Evolutionary conservation across 2,888 invertebrate species (phyloP), one percentile per base, ranked within the genome.

Genomic region (Falcaria lacertinaria): DNA sequence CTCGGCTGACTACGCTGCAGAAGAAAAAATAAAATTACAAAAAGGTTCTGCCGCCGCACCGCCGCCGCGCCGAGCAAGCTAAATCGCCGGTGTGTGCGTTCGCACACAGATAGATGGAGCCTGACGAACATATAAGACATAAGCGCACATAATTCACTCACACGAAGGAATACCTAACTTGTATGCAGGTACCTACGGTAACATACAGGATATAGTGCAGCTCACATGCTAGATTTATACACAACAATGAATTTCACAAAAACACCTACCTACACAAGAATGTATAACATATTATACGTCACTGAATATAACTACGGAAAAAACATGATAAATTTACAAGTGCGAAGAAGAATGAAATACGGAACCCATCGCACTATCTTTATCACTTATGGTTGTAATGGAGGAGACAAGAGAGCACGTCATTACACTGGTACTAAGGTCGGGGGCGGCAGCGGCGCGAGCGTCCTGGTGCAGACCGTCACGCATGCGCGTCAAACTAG

Each of bases 401-500:
- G 41, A 65, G 60, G 60, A 69, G 69, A 73, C 67, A 72, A 81
- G 77, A 78, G 66, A 80, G 78, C 83, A 87, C 86, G 81, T 82
- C 80, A 85, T 81, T 71, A 69, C 84, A 85, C 80, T 80, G 75
- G 69, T 72, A 61, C 65, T 74, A 74, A 78, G 80, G 82, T 83
- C 78, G 81, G 84, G 85, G 85, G 83, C 80, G 83, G 83, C 71
- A 64, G 69, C 74, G 69, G 71, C 33, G 68, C 72, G 73, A 71
- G 75, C 83, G 78, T 82, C 84, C 86, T 75, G 86, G 76, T 73
- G 75, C 81, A 74, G 75, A 71, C 78, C 79, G 82, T 87, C 84
- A 86, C 81, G 83, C 85, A 81, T 75, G 74, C 82, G 72, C 76
- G 78, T 87, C 80, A 84, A 87, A 88, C 88, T 86, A 88, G 88